Evolutionary conservation across 2,888 invertebrate species (phyloP), one percentile per base, ranked within the genome.

Genomic region (Allacma fusca): DNA sequence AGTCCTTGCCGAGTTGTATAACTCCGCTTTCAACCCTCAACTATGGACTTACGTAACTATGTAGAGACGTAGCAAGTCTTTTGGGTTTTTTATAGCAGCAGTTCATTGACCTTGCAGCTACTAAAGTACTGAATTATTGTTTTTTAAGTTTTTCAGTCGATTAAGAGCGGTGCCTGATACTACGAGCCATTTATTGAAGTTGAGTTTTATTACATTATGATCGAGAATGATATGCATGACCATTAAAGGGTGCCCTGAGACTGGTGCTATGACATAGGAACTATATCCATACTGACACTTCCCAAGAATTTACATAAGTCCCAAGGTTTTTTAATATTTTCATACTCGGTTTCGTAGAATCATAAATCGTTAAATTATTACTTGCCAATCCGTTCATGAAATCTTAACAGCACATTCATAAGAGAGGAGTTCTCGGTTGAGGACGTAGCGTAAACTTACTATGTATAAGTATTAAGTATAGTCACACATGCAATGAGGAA

Each of bases 311-410:
- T 40, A 68, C 40, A 29, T 40, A 34, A 68, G 68, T 67, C 28
- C 40, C 68, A 68, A 40, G 68, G 21, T 68, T 40, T 68, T 68
- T 26, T 68, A 68, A 68, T 68, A 34, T 68, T 68, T 68, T 40
- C 68, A 40, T 19, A 40, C 43, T 40, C 28, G 29, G 34, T 70
- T 57, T 50, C n/a, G 73, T 59, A 64, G 73, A 67, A 74, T 74
- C 74, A 65, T 74, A 74, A 74, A 74, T 74, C 74, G 26, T 65
- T 50, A 67, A 74, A 65, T 74, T 74, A 65, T 74, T 43, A 43
- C 74, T 74, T 65, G 74, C 74, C 74, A 74, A 65, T 65, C 65
- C 65, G 65, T 74, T 67, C 57, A 72, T 34, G 44, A 43, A 44
- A 74, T 65, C 74, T 74, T 65, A 74, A 74, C 26, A 59, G 62